Evolutionary conservation across 2,113 vertebrate species (phyloP).

Genomic region (Phyllostomus discolor): DNA sequence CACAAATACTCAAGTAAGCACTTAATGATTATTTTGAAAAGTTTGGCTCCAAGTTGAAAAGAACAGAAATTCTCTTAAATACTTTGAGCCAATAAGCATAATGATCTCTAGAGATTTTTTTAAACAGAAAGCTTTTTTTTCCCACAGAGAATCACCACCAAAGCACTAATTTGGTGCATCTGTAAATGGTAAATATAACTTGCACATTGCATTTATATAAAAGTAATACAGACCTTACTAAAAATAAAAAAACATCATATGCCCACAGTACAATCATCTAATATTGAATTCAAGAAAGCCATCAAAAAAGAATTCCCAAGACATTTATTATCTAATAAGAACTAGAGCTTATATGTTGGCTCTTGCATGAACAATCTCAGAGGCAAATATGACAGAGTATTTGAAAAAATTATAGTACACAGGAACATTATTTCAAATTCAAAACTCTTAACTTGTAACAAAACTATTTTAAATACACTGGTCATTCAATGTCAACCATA

Average conservation of each 20-base stretch:
- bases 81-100: not conserved
- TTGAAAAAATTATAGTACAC: not conserved
- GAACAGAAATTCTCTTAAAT: not conserved
- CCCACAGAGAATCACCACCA: not conserved
- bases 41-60: conserved; percentile 28
- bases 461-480: not conserved
- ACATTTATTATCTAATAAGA: conserved; percentile 3
- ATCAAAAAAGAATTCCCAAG: not conserved
- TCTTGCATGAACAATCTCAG: not conserved
- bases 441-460: not conserved
- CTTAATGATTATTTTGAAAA: conserved; percentile 19
- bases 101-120: conserved; percentile 7
- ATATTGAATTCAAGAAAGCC: conserved; percentile 15
- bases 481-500: not conserved
- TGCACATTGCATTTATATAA: not conserved
- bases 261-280: not conserved
- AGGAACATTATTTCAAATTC: conserved; percentile 5
- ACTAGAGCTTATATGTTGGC: not conserved
- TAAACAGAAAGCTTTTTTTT: conserved; percentile 37
- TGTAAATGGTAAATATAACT: not conserved
- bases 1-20: not conserved
- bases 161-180: not conserved
- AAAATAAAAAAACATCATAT: conserved; percentile 41
- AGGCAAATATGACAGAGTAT: not conserved
- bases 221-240: not conserved